Evolutionary conservation across 2,888 invertebrate genomes (phyloP).

Genomic region (Clunio marinus): DNA sequence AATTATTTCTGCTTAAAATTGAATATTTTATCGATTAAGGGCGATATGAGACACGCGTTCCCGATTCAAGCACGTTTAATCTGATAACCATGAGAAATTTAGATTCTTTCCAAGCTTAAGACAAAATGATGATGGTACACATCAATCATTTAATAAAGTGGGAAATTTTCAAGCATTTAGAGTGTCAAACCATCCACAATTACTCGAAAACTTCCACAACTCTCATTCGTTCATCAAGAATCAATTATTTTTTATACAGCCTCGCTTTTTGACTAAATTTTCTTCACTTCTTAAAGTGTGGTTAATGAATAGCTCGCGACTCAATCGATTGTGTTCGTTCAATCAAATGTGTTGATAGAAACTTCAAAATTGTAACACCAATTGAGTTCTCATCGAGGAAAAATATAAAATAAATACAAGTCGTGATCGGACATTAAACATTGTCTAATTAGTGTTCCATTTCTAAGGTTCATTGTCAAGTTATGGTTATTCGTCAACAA

Average conservation of each 20-base stretch:
- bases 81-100: constrained; percentile 31
- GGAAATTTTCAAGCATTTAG: constrained; percentile 13
- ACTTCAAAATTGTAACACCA: not conserved
- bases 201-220: not conserved
- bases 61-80: constrained; percentile 13
- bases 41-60: not conserved
- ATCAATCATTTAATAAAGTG: constrained; percentile 34
- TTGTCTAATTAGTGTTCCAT: constrained; percentile 11
- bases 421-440: not conserved
- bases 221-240: constrained; percentile 28
- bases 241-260: constrained; percentile 26
- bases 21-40: constrained; percentile 26
- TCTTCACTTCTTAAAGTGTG: too few species aligned
- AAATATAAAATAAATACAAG: too few species aligned
- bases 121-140: constrained; percentile 25
- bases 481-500: not conserved
- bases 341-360: not conserved
- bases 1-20: constrained; percentile 14
- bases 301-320: not conserved
- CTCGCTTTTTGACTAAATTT: not conserved
- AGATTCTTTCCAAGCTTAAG: not conserved
- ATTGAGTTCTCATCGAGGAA: too few species aligned
- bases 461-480: not conserved
- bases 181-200: constrained; percentile 1
- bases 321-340: not conserved